phyloP scores from a whole-genome alignment of 1,140 invertebrate genomes.

The Trichonephila inaurata region DNA sequence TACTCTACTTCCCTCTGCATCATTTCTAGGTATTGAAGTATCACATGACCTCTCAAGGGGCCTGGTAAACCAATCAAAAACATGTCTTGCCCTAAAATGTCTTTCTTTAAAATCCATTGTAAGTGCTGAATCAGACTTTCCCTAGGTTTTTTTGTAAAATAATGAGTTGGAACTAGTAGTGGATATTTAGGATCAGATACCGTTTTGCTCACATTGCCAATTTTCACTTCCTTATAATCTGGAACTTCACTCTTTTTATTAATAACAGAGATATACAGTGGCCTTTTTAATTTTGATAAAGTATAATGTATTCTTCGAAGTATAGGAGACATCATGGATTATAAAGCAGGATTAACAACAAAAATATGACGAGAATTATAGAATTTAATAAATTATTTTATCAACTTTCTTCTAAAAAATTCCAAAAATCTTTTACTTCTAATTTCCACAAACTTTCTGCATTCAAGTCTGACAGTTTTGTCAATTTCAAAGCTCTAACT shows the following conservation, averaged over 20 bases:
- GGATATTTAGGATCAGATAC: conserved; percentile 85
- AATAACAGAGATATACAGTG: background rate
- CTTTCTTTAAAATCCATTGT: conserved; percentile 81
- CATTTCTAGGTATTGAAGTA: conserved; percentile 92
- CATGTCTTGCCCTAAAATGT: conserved; percentile 95
- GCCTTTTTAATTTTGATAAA: background rate
- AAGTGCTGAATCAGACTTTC: conserved; percentile 81
- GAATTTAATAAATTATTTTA: background rate
- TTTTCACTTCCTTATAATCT: conserved; percentile 82
- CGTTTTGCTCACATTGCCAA: conserved; percentile 88
- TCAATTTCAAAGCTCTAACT: conserved; percentile 48
- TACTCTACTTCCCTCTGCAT: conserved; percentile 95
- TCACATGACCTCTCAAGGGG: conserved; percentile 87
- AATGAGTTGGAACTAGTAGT: conserved; percentile 91
- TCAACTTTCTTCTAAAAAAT: conserved; percentile 40
- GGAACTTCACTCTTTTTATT: background rate
- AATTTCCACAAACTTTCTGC: conserved; percentile 51
- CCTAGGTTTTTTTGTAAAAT: conserved; percentile 83
- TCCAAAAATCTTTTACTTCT: conserved; percentile 63
- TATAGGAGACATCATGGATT: conserved; percentile 7
- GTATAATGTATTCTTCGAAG: background rate
- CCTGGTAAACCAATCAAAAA: conserved; percentile 96
- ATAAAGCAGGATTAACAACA: background rate
- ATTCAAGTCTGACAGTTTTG: conserved; percentile 7
- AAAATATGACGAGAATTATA: background rate